Base-by-base conservation (phyloP, 2,797 vertebrate genomes). In the Gastrophryne carolinensis region DNA sequence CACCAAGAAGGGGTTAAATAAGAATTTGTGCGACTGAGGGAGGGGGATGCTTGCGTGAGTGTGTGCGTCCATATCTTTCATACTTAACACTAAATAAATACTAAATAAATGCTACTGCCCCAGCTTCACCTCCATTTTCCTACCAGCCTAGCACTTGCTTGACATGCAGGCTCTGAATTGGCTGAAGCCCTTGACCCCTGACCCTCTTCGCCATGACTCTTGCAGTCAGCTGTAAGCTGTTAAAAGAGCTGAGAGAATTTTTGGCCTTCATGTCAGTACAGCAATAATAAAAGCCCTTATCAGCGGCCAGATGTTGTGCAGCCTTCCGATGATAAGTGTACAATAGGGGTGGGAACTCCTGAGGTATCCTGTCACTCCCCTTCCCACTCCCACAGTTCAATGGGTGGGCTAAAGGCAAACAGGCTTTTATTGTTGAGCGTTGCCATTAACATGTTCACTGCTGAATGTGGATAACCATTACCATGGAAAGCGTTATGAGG, bases 231-330 rank as follows among this genome's bases (percentile, higher is more conserved):
- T 65, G 37, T 24, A 27, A 56, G 39, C 27, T 54, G 63, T 44
- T 58, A 71, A 9, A 7, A 21, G 5, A 23, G 19, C n/a, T 26
- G 19, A 66, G 26, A 37, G 26, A 21, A 27, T 21, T 57, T 34
- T 53, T 37, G 39, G 52, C 41, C 53, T 44, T 17, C 34, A 21
- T 7, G 44, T 75, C 64, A 61, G 30, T 58, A 24, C 73, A 27
- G 32, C 54, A 68, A 53, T 68, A 61, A 75, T 53, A 67, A 58
- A 68, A 58, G 29, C 44, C 53, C 63, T 75, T 75, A 75, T 75
- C 73, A 68, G 64, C 41, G 53, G 54, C 73, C 73, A 75, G 64
- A 68, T 75, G 73, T 29, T 67, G 41, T 30, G 9, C 15, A 19
- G 44, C 41, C 56, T 75, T 75, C 73, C 73, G 67, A 49, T 61